Evolutionary conservation across 2,797 vertebrate genomes (phyloP).

Genomic region (Halcyon badia): DNA sequence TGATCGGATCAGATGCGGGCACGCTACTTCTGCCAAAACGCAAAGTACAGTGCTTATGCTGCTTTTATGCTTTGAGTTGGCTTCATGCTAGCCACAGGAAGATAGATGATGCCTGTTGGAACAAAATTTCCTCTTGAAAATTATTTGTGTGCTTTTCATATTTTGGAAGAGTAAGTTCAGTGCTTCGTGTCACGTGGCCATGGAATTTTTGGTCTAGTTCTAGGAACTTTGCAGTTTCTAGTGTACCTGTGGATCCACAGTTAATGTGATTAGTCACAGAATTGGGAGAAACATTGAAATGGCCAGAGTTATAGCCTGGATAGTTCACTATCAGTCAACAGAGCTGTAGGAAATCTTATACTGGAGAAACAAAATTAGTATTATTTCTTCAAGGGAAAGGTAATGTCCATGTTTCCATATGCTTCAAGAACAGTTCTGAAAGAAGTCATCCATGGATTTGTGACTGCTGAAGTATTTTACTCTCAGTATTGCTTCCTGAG

Average conservation of each 20-base stretch:
- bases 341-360: not conserved
- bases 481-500: not conserved
- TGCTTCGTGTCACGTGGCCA: not conserved
- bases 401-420: not conserved
- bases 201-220: not conserved
- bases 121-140: conserved; percentile 30
- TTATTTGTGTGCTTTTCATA: conserved; percentile 12
- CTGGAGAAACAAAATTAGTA: not conserved
- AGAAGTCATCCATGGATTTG: not conserved
- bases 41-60: conserved; percentile 62
- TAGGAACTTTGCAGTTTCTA: not conserved
- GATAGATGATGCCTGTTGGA: conserved; percentile 35
- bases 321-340: not conserved
- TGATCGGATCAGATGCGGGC: conserved; percentile 69
- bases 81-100: conserved; percentile 42
- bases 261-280: not conserved
- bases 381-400: not conserved
- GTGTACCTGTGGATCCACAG: not conserved
- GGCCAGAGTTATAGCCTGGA: not conserved
- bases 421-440: not conserved
- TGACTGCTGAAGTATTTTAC: not conserved
- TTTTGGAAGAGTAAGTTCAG: conserved; percentile 30
- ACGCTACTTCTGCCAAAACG: conserved; percentile 64
- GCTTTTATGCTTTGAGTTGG: conserved; percentile 58
- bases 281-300: not conserved